Conservation (phyloP, 1,140 invertebrate genomes). For the Heliconius melpomene region DNA sequence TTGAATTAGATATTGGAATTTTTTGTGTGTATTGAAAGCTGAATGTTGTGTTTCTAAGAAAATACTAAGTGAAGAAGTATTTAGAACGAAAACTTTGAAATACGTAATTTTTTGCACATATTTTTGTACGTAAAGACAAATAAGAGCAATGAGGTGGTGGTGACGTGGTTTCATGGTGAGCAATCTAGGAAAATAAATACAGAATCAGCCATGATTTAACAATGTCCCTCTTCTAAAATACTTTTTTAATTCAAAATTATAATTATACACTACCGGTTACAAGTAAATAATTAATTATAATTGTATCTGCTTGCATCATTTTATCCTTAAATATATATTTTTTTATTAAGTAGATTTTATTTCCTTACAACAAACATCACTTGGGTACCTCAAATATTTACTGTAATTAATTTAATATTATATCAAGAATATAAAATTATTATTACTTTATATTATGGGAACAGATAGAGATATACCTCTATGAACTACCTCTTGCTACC, state of each 20-base stretch:
- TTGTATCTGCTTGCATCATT: neutral
- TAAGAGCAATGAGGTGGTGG: too few relatives aligned
- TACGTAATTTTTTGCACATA: neutral
- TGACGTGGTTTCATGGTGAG: too few relatives aligned
- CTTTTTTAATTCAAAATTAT: neutral
- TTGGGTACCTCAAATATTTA: too few relatives aligned
- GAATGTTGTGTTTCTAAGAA: neutral
- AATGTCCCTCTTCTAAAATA: neutral
- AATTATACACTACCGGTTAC: neutral
- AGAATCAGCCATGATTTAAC: neutral
- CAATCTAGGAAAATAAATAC: neutral
- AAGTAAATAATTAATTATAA: neutral
- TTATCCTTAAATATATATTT: neutral
- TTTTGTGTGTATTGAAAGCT: conserved; percentile 26
- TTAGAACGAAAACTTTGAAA: neutral
- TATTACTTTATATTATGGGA: too few relatives aligned
- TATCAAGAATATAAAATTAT: too few relatives aligned
- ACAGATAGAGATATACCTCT: neutral
- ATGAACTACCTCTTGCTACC: neutral
- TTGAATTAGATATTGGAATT: conserved; percentile 49
- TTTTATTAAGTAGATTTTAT: neutral
- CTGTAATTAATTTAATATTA: too few relatives aligned
- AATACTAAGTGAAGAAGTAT: neutral
- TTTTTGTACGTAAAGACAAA: too few relatives aligned
- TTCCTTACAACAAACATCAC: too few relatives aligned